phyloP scores from a whole-genome alignment of 2,113 vertebrate genomes.

The Protomyctophum bolini region DNA sequence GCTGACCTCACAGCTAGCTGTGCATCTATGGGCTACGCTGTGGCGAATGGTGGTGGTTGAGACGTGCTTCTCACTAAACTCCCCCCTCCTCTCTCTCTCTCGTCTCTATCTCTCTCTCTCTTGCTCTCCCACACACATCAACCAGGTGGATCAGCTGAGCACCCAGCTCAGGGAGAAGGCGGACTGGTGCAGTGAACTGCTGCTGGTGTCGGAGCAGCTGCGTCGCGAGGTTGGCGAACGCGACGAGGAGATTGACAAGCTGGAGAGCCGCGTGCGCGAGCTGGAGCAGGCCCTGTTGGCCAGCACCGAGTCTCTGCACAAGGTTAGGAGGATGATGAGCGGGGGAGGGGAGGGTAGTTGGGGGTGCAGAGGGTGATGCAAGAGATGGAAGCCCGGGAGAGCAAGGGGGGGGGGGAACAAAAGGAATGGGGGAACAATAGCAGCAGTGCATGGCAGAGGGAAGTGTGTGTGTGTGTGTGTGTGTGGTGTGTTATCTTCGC shows the following conservation, averaged over 20 bases:
- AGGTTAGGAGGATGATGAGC: conserved; percentile 74
- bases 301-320: conserved; percentile 83
- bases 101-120: neutral
- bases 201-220: conserved; percentile 90
- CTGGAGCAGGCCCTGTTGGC: conserved; percentile 91
- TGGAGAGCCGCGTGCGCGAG: conserved; percentile 88
- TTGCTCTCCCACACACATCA: conserved; percentile 4
- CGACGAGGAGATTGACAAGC: conserved; percentile 93
- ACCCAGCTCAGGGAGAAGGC: conserved; percentile 93
- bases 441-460: conserved; percentile 1
- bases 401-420: neutral
- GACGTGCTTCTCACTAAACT: conserved; percentile 48
- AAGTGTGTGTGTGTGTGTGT: conserved; percentile 3
- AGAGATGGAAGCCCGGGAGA: conserved; percentile 10
- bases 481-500: conserved; percentile 33
- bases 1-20: conserved; percentile 70
- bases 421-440: conserved; percentile 44
- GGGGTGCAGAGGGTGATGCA: conserved; percentile 17
- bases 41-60: conserved; percentile 35
- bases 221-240: conserved; percentile 89
- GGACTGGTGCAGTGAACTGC: conserved; percentile 94
- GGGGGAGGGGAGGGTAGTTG: neutral
- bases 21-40: conserved; percentile 58
- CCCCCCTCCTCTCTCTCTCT: conserved; percentile 6
- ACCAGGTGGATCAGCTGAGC: conserved; percentile 90